Evolutionary conservation across 2,888 invertebrate species (phyloP).

Genomic region (Folsomia candida): DNA sequence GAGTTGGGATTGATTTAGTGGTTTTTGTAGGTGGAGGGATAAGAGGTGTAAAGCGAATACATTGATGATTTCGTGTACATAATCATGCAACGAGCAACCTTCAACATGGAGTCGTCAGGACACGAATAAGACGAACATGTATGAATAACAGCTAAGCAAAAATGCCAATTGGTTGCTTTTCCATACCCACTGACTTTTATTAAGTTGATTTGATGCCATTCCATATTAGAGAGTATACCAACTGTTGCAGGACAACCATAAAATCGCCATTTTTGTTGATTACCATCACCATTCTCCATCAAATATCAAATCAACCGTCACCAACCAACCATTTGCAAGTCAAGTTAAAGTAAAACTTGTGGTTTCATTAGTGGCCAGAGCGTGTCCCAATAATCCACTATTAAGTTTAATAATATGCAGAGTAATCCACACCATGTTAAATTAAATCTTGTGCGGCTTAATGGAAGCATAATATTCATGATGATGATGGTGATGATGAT

Average conservation of each 20-base stretch:
- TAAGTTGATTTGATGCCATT: neutral
- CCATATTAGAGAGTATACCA: neutral
- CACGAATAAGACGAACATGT: neutral
- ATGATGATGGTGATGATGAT: no score
- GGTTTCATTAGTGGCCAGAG: no score
- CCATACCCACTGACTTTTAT: neutral
- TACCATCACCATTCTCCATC: neutral
- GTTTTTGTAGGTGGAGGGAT: neutral
- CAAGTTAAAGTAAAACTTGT: no score
- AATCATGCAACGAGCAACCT: neutral
- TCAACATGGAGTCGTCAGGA: neutral
- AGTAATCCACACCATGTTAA: no score
- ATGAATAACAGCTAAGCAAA: neutral
- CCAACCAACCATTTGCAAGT: no score
- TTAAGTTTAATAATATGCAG: no score
- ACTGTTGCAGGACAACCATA: conserved; percentile 3
- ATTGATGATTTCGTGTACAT: neutral
- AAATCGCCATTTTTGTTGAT: conserved; percentile 3
- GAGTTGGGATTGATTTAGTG: neutral
- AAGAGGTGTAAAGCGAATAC: neutral
- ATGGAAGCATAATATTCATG: no score
- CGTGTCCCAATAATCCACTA: no score
- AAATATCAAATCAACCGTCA: neutral
- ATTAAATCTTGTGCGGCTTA: no score
- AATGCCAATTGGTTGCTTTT: neutral